Evolutionary conservation across 2,888 invertebrate species (phyloP), one percentile per base, ranked within the genome.

Genomic region (Pseudanteris insignis): DNA sequence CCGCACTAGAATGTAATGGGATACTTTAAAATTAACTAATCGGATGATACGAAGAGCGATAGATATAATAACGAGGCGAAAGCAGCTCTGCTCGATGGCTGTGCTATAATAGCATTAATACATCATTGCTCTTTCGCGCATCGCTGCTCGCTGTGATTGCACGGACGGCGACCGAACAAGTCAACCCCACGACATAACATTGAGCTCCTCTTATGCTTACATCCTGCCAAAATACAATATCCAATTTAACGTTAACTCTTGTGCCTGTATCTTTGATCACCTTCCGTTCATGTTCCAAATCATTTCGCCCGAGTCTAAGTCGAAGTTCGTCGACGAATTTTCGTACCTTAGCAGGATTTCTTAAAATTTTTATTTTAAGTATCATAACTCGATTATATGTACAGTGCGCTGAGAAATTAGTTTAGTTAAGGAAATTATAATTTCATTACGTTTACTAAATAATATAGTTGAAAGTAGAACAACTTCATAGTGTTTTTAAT

Each of bases 61-160:
- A 10, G 33, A 44, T 54, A 71, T 75, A 73, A 75, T 74, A 72
- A 72, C 71, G 69, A 67, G 66, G 61, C 43, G 62, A 57, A 57
- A 64, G 69, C 28, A 8, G 18, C 4, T 6, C 18, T 18, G 4
- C 3, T 18, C 68, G 74, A 76, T 73, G 69, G 71, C 68, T 69
- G 67, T 47, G 63, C 70, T 72, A 73, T 77, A 76, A 76, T 76
- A 64, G 70, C 72, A 74, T 76, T 75, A 75, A 76, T 76, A 75
- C 75, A 73, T 77, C 76, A 76, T 76, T 72, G 72, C 68, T 63
- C 66, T 63, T 68, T 59, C 67, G 71, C 69, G 74, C 69, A 68
- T 66, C 69, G 68, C 40, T 67, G 75, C 70, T 33, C 68, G 67
- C 68, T 74, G 11, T 57, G 76, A 77, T 77, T 77, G 73, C 72